Evolutionary conservation across 2,888 invertebrate species (phyloP), one percentile per base, ranked within the genome.

Genomic region (Eurytoma adleriae): DNA sequence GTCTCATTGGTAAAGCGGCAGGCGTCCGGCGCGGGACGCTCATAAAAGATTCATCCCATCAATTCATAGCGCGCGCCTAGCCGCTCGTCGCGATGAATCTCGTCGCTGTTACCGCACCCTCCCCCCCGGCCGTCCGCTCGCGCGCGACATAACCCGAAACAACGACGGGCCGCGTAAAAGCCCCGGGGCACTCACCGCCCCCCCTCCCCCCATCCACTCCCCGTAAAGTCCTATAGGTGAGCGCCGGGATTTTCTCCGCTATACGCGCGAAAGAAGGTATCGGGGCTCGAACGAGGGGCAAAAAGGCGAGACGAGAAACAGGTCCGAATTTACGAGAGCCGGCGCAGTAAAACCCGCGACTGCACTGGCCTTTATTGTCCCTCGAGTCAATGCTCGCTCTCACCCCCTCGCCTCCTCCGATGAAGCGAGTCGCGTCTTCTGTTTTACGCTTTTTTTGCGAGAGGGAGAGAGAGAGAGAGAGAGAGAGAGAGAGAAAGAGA

Each of bases 311-410:
- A 84, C 56, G 61, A 61, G 67, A 66, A 57, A 71, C 72, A 80
- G 83, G 78, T 83, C 79, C 81, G 82, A 84, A 86, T 86, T 86
- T 86, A 87, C 84, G 86, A 86, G 85, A 83, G 83, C 84, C 76
- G 83, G 80, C 82, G 81, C 81, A 84, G 85, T 86, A 85, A 83
- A 85, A 83, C 84, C 78, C 82, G 72, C 78, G 75, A 72, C 67
- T 80, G 78, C 72, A 79, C 84, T 80, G 82, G 84, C 83, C 82
- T 83, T 85, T 85, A 85, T 85, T 83, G 83, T 79, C 70, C 69
- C 40, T 40, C 50, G 24, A 20, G n/a, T n/a, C 40, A n/a, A 20
- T 20, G n/a, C 57, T n/a, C 18, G 1, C 57, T 18, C 57, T 2
- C 14, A 3, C 18, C 14, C 30, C 30, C 24, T 3, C 13, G 27